Evolutionary conservation across 2,797 vertebrate genomes (phyloP).

Genomic region (Hemitrygon akajei): DNA sequence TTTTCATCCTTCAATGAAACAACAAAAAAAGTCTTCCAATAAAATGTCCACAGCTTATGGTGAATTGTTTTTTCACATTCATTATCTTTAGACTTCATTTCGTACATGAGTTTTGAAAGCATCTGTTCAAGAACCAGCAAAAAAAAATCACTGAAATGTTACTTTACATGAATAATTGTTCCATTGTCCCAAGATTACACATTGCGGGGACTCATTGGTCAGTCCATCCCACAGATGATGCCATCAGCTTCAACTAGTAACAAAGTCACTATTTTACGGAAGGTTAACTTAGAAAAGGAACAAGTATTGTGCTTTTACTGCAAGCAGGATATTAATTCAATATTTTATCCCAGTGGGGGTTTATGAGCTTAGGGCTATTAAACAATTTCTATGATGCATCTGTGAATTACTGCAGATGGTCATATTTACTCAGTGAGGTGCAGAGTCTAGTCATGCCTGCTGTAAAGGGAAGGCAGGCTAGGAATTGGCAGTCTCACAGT

Average conservation of each 20-base stretch:
- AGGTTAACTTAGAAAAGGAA: not conserved
- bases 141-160: not conserved
- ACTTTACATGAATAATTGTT: not conserved
- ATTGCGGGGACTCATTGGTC: not conserved
- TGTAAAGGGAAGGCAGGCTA: not conserved
- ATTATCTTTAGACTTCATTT: not conserved
- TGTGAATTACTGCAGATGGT: conserved; percentile 12
- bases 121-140: no score
- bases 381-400: conserved; percentile 13
- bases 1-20: not conserved
- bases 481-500: not conserved
- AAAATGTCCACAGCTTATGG: not conserved
- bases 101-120: not conserved
- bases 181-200: not conserved
- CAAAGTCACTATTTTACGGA: not conserved
- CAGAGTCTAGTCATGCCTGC: not conserved
- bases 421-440: not conserved
- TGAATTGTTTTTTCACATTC: not conserved
- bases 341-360: conserved; percentile 4
- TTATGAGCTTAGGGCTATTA: conserved; percentile 11
- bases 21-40: not conserved
- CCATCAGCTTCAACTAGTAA: not conserved
- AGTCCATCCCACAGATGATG: not conserved
- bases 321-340: not conserved
- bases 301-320: conserved; percentile 2